Conservation (phyloP, 2,797 vertebrate species). For the Halcyon chelicuti region DNA sequence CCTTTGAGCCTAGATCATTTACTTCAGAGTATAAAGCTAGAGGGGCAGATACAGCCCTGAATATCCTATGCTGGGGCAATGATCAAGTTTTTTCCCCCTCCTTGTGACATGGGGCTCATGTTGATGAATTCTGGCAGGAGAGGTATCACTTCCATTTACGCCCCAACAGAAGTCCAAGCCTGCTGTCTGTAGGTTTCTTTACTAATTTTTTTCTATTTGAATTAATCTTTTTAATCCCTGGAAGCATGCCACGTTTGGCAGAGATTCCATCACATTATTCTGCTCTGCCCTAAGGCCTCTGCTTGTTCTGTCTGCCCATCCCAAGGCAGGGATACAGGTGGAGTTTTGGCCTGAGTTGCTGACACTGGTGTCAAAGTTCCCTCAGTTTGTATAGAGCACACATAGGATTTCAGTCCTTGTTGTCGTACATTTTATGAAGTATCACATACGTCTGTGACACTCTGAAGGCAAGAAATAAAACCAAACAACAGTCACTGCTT, state of each 20-base stretch:
- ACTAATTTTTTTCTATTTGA: not conserved
- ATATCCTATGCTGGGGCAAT: accelerated
- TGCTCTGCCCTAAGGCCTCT: not conserved
- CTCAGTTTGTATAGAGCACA: not conserved
- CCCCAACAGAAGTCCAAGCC: not conserved
- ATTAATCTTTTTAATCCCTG: not conserved
- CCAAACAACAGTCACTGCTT: not conserved
- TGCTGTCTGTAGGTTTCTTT: not conserved
- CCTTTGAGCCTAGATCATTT: not conserved
- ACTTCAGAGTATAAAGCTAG: not conserved
- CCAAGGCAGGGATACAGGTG: not conserved
- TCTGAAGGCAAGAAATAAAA: not conserved
- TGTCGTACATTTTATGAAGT: not conserved
- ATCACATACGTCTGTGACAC: not conserved
- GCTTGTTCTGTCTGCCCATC: not conserved
- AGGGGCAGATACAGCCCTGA: not conserved
- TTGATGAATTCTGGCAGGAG: not conserved
- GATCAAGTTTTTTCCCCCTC: not conserved
- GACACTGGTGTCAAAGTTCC: accelerated
- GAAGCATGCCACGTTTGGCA: not conserved
- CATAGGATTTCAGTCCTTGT: not conserved
- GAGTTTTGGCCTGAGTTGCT: not conserved
- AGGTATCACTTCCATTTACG: not conserved
- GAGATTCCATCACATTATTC: not conserved
- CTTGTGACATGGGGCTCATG: not conserved